Conservation (phyloP, 2,888 invertebrate genomes). For the Nephrocerus scutellatus region DNA sequence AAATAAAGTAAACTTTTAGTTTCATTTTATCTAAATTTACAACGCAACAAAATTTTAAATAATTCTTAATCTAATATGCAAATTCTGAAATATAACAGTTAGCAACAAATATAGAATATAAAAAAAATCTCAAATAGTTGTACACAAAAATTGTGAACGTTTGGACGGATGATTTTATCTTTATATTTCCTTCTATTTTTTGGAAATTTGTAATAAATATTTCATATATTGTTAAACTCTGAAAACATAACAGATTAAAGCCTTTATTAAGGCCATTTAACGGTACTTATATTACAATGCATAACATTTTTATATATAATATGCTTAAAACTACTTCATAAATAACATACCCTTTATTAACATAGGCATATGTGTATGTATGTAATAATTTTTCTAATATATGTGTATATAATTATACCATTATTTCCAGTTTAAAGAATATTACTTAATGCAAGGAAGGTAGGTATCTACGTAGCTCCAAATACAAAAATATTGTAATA, state of each 20-base stretch:
- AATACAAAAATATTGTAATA: conserved; percentile 33
- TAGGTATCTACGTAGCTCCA: conserved; percentile 48
- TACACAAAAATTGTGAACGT: conserved; percentile 23
- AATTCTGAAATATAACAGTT: conserved; percentile 4
- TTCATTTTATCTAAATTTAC: no score
- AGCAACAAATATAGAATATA: conserved; percentile 10
- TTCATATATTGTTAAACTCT: conserved; percentile 37
- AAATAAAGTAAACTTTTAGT: no score
- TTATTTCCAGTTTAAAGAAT: conserved; percentile 24
- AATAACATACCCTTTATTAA: conserved; percentile 10
- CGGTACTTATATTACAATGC: conserved; percentile 25
- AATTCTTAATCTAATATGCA: not conserved
- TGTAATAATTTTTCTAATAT: conserved; percentile 11
- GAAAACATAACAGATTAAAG: conserved; percentile 45
- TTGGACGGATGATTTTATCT: conserved; percentile 24
- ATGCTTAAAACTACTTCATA: conserved; percentile 21
- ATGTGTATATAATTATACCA: conserved; percentile 22
- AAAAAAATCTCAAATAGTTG: conserved; percentile 19
- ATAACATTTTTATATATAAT: conserved; percentile 24
- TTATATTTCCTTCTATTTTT: conserved; percentile 2
- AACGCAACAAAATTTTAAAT: no score
- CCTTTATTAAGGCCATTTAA: conserved; percentile 28
- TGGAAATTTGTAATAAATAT: not conserved
- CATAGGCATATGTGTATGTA: conserved; percentile 5
- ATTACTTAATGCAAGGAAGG: conserved; percentile 32